phyloP scores from a whole-genome alignment of 2,888 invertebrate species.

The Sphecodes monilicornis region DNA sequence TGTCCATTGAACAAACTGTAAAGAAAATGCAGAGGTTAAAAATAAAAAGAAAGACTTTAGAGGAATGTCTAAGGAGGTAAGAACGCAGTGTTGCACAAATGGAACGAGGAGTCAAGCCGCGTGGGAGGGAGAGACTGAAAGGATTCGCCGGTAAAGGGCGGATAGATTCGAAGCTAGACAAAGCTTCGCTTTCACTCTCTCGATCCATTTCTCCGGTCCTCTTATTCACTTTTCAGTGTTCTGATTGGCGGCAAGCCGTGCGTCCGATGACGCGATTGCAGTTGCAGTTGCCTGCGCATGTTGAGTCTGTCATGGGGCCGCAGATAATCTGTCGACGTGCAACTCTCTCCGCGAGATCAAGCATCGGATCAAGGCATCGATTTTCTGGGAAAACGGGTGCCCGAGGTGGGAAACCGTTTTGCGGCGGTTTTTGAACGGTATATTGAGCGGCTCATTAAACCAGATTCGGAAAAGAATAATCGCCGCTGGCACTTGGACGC shows the following conservation, averaged over 20 bases:
- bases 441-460: slow-evolving; percentile 31
- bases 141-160: slow-evolving; percentile 60
- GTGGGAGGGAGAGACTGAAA: slow-evolving; percentile 16
- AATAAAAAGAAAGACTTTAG: no score
- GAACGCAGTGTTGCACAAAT: not conserved
- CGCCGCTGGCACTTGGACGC: slow-evolving; percentile 42
- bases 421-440: not conserved
- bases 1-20: not conserved
- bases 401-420: slow-evolving; percentile 11
- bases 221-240: slow-evolving; percentile 9
- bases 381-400: slow-evolving; percentile 11
- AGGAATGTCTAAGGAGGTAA: not conserved
- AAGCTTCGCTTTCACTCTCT: slow-evolving; percentile 76
- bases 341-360: slow-evolving; percentile 14
- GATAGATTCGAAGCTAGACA: slow-evolving; percentile 76
- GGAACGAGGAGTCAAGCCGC: not conserved
- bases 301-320: slow-evolving; percentile 8
- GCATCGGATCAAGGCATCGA: not conserved
- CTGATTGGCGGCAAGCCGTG: slow-evolving; percentile 14
- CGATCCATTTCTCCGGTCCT: slow-evolving; percentile 17
- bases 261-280: slow-evolving; percentile 18
- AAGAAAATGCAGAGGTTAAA: no score
- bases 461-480: slow-evolving; percentile 56
- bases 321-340: not conserved
- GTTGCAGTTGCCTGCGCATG: slow-evolving; percentile 6